phyloP scores from a whole-genome alignment of 2,797 vertebrate genomes.

The Poeciliopsis infans region DNA sequence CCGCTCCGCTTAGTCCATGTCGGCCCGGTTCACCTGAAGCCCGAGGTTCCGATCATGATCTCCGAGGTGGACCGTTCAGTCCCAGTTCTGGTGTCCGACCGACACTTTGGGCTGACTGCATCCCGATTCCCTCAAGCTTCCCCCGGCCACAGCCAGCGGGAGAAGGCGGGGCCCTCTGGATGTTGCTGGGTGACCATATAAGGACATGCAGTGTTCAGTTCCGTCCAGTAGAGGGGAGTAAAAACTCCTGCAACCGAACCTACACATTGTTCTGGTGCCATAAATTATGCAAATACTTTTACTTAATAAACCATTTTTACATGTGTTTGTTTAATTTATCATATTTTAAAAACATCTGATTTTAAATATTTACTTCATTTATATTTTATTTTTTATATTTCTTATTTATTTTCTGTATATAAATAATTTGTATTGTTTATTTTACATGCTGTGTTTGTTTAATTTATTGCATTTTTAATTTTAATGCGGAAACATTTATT shows the following conservation, averaged over 20 bases:
- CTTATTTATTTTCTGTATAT: neutral
- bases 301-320: neutral
- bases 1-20: constrained; percentile 30
- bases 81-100: neutral
- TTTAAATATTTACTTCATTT: neutral
- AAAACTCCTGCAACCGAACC: neutral
- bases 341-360: neutral
- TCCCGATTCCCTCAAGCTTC: constrained; percentile 23
- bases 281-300: neutral
- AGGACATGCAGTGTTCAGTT: neutral
- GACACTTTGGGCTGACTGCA: neutral
- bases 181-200: neutral
- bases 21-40: neutral
- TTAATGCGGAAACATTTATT: neutral
- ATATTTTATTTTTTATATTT: neutral
- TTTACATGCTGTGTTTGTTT: neutral
- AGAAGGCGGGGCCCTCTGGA: constrained; percentile 20
- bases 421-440: neutral
- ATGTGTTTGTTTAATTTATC: neutral
- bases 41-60: neutral
- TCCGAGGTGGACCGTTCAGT: neutral
- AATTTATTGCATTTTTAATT: neutral
- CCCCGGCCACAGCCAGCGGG: constrained; percentile 8
- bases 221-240: neutral
- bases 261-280: neutral